Base-by-base conservation (phyloP, 2,113 vertebrate genomes). In the Vidua chalybeata region DNA sequence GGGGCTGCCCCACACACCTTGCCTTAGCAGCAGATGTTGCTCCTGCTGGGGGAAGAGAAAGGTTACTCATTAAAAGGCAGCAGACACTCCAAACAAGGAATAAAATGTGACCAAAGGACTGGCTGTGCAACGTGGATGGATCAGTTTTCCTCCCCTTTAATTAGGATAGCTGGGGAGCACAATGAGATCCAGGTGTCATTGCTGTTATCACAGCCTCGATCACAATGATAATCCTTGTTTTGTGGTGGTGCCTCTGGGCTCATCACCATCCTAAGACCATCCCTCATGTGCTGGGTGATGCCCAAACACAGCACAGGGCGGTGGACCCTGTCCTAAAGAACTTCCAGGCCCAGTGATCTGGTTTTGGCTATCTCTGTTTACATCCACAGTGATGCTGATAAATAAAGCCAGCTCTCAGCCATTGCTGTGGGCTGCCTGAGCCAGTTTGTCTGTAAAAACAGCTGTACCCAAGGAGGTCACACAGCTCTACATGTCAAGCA, bases 51-150 rank as follows among this genome's bases (percentile, higher is more conserved):
- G 43, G 45, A 27, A 69, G 45, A 75, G 56, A 52, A 88, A 80
- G n/a, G 90, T 92, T 84, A 78, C 37, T 75, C 64, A 75, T 90
- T 94, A 86, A 94, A 95, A 95, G 21, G 68, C 87, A 86, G 51
- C 79, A 95, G 85, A 63, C 39, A 5, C 27, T 86, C 68, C 64
- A 92, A 78, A 84, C 22, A 14, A 0, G 1, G 82, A 63, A 59
- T 71, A 74, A 93, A 91, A 86, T 12, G 33, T 28, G 45, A 46
- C 59, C 5, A 1, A 41, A 84, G 41, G 52, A 26, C 39, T 83
- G 63, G 49, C 87, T 77, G 59, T 2, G 7, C 21, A 31, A 8
- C 31, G 28, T 27, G 12, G 14, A 15, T 26, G 43, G 72, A n/a
- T 58, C 63, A 1, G n/a, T 33, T 52, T 22, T 19, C 43, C 43